Percentiles rank a stretch among this genome's conserved stretches.
phyloP scores from a whole-genome alignment of 2,113 vertebrate genomes.

The Rhynchomys soricoides region DNA sequence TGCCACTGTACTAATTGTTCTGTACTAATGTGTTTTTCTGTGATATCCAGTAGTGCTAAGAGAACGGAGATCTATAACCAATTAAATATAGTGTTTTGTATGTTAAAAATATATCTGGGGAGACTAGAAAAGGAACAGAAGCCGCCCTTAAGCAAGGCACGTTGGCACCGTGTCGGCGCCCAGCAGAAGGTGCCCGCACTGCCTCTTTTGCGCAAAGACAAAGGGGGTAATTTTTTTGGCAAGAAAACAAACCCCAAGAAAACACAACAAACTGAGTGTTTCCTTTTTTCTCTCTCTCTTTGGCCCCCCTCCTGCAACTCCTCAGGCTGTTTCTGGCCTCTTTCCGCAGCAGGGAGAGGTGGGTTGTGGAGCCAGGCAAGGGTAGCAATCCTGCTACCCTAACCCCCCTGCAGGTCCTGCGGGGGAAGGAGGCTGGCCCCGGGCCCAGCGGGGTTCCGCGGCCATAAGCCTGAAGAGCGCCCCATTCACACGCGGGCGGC shows the following conservation, averaged over 20 bases:
- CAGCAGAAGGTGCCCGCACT: conserved; percentile 82
- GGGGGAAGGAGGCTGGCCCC: not conserved
- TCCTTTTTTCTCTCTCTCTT: not conserved
- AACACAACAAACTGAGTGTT: conserved; percentile 76
- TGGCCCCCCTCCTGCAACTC: not conserved
- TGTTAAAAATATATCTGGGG: conserved; percentile 90
- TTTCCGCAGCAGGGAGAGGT: not conserved
- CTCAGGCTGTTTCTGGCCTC: not conserved
- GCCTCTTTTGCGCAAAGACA: conserved; percentile 84
- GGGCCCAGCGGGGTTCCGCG: not conserved
- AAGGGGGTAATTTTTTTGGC: conserved; percentile 81
- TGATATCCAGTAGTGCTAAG: conserved; percentile 91
- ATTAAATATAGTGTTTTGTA: conserved; percentile 90
- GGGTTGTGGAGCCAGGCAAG: not conserved
- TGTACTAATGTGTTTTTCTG: conserved; percentile 91
- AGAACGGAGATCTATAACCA: conserved; percentile 91
- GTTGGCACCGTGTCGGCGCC: conserved; percentile 81
- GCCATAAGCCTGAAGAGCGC: not conserved
- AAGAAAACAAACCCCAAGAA: conserved; percentile 83
- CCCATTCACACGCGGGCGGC: conserved; percentile 58
- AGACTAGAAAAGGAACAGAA: conserved; percentile 84
- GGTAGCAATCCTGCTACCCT: not conserved
- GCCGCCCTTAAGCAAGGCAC: conserved; percentile 80
- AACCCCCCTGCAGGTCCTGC: not conserved
- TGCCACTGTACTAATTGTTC: conserved; percentile 90